Base-by-base conservation (phyloP, 2,113 vertebrate genomes). In the Cottus gobio region DNA sequence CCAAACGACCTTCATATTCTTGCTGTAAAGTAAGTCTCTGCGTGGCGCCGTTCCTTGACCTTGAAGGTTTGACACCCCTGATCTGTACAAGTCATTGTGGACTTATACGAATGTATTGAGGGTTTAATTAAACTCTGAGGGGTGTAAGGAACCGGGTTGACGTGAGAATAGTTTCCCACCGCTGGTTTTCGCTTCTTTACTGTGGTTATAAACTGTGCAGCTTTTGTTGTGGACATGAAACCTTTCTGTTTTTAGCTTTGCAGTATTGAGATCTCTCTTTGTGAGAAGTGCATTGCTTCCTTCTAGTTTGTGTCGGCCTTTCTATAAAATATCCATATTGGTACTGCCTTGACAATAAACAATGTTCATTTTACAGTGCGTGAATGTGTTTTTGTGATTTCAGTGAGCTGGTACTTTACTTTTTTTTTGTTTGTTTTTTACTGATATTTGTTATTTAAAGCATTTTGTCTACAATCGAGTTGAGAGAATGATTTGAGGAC, bases 321-420 rank as follows among this genome's bases (percentile, higher is more conserved):
- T 77, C 12, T 78, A 82, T 78, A 80, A 76, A 85, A 61, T 67
- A 72, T 72, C 34, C 34, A 28, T 61, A 24, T 68, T 60, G 87
- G 79, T 87, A 69, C 78, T 77, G 64, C 75, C n/a, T 79, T 78
- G 26, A 76, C 22, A 50, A 57, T 58, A 57, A 18, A 63, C 8
- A 3, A 20, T 56, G 13, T 24, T 64, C 9, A 37, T 69, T 68
- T 69, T 69, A 46, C n/a, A 63, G 28, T 10, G 20, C 7, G 10
- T 24, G 34, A 20, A 46, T 46, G 1, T 65, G 24, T 61, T 30
- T 11, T 26, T 66, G 15, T n/a, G 24, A 7, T 28, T 36, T 28
- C 3, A 3, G 50, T n/a, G n/a, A n/a, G n/a, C n/a, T n/a, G n/a
- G n/a, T n/a, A n/a, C n/a, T n/a, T n/a, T n/a, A n/a, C n/a, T n/a